Conservation (phyloP, 1,140 invertebrate species). For the Archegozetes longisetosus region DNA sequence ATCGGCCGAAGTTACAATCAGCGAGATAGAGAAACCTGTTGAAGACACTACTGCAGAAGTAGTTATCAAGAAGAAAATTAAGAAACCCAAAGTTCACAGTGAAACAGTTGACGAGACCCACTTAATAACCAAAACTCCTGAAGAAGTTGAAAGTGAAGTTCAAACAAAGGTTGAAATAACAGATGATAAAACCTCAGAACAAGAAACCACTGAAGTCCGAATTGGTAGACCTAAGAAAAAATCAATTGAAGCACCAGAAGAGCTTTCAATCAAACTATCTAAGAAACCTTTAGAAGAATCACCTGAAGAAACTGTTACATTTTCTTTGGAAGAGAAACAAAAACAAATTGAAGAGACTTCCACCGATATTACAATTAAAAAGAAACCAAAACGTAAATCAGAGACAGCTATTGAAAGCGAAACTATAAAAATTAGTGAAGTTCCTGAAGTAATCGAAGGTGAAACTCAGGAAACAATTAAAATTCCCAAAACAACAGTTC, state of each 20-base stretch:
- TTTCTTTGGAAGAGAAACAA: conserved; percentile 21
- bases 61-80: neutral
- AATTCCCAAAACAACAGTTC: conserved; percentile 18
- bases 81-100: conserved; percentile 16
- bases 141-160: neutral
- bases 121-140: conserved; percentile 11
- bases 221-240: neutral
- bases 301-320: conserved; percentile 10
- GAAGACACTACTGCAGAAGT: conserved; percentile 26
- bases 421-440: conserved; percentile 9
- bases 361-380: conserved; percentile 26
- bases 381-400: conserved; percentile 13
- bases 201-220: conserved; percentile 8
- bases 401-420: conserved; percentile 4
- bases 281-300: conserved; percentile 23
- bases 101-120: conserved; percentile 6
- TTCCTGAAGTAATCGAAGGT: neutral
- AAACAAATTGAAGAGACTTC: conserved; percentile 23
- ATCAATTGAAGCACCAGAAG: neutral
- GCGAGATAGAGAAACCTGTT: conserved; percentile 18
- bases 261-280: neutral
- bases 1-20: neutral
- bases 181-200: conserved; percentile 20
- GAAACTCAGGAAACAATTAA: neutral
- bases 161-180: neutral